A percentile compares a stretch with the other conserved stretches of the same genome.
Conservation (phyloP, 1,140 invertebrate species). For the Listronotus oregonensis region DNA sequence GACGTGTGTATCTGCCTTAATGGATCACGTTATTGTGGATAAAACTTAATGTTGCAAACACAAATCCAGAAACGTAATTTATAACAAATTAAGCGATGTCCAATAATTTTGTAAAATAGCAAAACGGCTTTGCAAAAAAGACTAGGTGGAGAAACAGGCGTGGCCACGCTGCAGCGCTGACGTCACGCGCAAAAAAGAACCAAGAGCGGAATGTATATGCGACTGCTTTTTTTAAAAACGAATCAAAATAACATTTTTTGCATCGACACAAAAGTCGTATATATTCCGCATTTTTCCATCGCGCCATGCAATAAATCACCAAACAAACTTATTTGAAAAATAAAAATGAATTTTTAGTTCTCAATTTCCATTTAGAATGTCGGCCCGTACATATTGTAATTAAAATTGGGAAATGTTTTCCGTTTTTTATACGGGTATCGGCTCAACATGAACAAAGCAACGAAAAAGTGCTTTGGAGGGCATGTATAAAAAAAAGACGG, state of each 20-base stretch:
- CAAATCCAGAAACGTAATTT: neutral
- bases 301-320: constrained; percentile 34
- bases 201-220: constrained; percentile 27
- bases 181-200: constrained; percentile 15
- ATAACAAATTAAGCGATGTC: constrained; percentile 14
- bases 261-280: constrained; percentile 38
- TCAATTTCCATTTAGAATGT: constrained; percentile 41
- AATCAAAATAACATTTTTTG: constrained; percentile 40
- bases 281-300: constrained; percentile 33
- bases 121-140: constrained; percentile 21
- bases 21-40: too few relatives aligned
- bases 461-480: constrained; percentile 15
- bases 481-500: constrained; percentile 13
- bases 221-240: constrained; percentile 31
- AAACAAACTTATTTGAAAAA: constrained; percentile 40
- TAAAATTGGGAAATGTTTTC: constrained; percentile 40
- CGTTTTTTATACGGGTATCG: constrained; percentile 27
- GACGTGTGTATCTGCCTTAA: too few relatives aligned
- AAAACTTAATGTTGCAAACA: too few relatives aligned
- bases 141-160: constrained; percentile 30
- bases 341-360: constrained; percentile 40
- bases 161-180: constrained; percentile 1
- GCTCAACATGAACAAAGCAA: constrained; percentile 28
- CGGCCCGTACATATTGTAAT: constrained; percentile 38
- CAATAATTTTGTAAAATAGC: constrained; percentile 28